phyloP scores from a whole-genome alignment of 2,888 invertebrate genomes.

The Eupsilia transversa region DNA sequence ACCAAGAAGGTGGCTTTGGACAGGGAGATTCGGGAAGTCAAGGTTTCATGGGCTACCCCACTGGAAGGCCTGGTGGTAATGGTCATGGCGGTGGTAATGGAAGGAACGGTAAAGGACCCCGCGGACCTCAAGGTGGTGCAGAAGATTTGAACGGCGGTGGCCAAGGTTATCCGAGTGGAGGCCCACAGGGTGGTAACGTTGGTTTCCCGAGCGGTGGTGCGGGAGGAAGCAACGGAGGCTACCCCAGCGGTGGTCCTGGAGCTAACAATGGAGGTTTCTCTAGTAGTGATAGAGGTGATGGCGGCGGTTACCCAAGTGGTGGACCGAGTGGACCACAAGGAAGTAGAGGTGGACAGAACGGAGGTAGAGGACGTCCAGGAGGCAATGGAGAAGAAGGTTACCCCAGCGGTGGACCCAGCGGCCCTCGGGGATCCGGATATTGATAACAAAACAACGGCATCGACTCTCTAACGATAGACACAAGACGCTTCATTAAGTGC shows the following conservation, averaged over 20 bases:
- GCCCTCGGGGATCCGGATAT: constrained; percentile 86
- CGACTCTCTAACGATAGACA: constrained; percentile 33
- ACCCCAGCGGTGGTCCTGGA: constrained; percentile 43
- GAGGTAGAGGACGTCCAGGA: constrained; percentile 68
- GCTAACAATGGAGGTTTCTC: constrained; percentile 40
- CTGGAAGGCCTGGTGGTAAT: constrained; percentile 70
- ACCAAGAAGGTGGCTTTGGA: constrained; percentile 69
- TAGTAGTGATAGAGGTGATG: constrained; percentile 26
- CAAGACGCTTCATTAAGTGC: constrained; percentile 44
- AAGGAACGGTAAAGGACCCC: constrained; percentile 25
- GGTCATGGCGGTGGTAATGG: constrained; percentile 63
- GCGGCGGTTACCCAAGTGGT: constrained; percentile 71
- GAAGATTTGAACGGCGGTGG: constrained; percentile 54
- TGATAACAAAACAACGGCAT: constrained; percentile 64
- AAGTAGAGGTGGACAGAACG: constrained; percentile 65
- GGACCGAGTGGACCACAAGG: constrained; percentile 62
- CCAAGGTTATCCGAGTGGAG: constrained; percentile 50
- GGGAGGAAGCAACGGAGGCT: constrained; percentile 50
- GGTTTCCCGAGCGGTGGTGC: constrained; percentile 66
- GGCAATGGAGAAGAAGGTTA: constrained; percentile 79
- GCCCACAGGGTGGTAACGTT: constrained; percentile 54
- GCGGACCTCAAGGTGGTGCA: constrained; percentile 41
- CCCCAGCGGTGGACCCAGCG: constrained; percentile 84
- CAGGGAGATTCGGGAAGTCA: constrained; percentile 54
- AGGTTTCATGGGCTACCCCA: constrained; percentile 70